Evolutionary conservation across 2,113 vertebrate genomes (phyloP), one percentile per base, ranked within the genome.

Genomic region (Amazona guildingii): DNA sequence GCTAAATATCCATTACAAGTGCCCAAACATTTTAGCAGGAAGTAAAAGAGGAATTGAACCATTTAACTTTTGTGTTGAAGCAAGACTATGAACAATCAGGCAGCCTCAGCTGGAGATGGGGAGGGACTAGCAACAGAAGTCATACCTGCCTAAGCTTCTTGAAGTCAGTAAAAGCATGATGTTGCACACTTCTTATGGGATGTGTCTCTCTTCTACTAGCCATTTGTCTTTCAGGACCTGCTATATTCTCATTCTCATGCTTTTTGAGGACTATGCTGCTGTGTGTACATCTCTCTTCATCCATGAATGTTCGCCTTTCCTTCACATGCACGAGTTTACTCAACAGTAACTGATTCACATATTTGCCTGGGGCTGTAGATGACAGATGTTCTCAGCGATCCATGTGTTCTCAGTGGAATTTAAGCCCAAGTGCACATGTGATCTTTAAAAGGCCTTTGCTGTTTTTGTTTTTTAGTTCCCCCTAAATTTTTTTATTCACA

Each of bases 311-410:
- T 84, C 92, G 48, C 62, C 31, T 85, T 81, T 81, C 44, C 21
- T 95, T 91, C 78, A 41, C n/a, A 49, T 69, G 54, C 92, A 76
- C 69, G 87, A 79, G 70, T 91, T 91, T 63, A 90, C 66, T 17
- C 64, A 92, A 67, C 74, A 88, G 52, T 90, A 85, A 87, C 44
- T 78, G 78, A 70, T 94, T 91, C 44, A 86, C 51, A 28, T 87
- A 54, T 80, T 87, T 96, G 93, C 95, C 87, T 87, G 74, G 67
- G 82, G 84, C 90, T 74, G 75, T 77, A 88, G 81, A 70, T 90
- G 91, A 76, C 93, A 95, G 84, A 91, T 95, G 93, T 68, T 95
- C 44, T 94, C 74, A 94, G 57, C 85, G 70, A 92, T 84, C 84
- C 67, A 11, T 89, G 70, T 94, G 69, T 75, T 91, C 66, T 92